These are phyloP conservation scores for Drosophila subpulchrella DNA, from an alignment of 1,140 invertebrate genomes.

Conservation along the genomic window DNA sequence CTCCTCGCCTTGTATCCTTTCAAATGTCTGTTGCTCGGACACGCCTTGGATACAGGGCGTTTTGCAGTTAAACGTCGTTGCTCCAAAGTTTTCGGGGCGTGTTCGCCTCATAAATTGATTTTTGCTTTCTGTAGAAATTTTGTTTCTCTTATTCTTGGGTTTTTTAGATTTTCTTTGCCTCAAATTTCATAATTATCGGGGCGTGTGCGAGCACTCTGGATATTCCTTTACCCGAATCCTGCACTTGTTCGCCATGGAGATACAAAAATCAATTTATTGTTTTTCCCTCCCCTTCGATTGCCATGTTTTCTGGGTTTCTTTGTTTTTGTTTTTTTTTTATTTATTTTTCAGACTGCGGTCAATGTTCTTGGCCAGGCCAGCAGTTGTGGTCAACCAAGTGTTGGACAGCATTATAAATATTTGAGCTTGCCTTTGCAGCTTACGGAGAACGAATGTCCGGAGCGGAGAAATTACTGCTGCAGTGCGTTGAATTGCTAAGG, in stretches of 20 bases:
- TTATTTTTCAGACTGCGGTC: conserved; percentile 22
- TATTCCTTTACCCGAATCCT: conserved; percentile 8
- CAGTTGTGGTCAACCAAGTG: conserved; percentile 52
- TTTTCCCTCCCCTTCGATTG: conserved; percentile 8
- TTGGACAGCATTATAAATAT: conserved; percentile 60
- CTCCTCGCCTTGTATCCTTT: conserved; percentile 33
- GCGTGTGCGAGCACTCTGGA: conserved; percentile 28
- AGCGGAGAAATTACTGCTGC: conserved; percentile 33
- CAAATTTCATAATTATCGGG: conserved; percentile 56
- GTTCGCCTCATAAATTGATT: conserved; percentile 57
- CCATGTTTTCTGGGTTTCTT: background rate
- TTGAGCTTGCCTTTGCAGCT: conserved; percentile 47
- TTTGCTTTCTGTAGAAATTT: conserved; percentile 54
- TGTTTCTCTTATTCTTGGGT: conserved; percentile 36
- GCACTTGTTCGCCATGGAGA: conserved; percentile 38
- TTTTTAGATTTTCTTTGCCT: conserved; percentile 46
- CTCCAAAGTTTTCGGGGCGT: conserved; percentile 58
- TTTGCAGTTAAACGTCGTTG: conserved; percentile 53
- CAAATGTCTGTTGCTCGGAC: conserved; percentile 46
- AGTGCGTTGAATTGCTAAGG: conserved; percentile 45
- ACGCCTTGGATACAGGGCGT: conserved; percentile 47
- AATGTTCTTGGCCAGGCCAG: conserved; percentile 18
- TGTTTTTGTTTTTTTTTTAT: background rate
- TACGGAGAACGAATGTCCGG: conserved; percentile 28
- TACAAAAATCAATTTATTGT: conserved; percentile 58